phyloP scores from a whole-genome alignment of 2,888 invertebrate species.

The Pseudococcus viburni region DNA sequence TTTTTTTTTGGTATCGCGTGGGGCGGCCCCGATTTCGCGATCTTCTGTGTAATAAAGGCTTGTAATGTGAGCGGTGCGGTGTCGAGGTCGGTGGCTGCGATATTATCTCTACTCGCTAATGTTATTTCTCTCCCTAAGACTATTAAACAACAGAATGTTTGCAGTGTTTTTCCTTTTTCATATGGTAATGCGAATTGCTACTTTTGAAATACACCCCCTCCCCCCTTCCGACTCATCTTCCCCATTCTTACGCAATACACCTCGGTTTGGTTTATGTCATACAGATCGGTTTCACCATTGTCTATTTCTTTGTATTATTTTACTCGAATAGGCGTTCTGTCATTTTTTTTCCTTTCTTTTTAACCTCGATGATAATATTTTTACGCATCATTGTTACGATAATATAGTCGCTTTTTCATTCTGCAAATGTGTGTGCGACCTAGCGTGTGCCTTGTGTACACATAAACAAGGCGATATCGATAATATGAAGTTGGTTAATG shows the following conservation, averaged over 20 bases:
- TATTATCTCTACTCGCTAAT: slow-evolving; percentile 59
- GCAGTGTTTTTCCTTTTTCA: slow-evolving; percentile 60
- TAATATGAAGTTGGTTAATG: slow-evolving; percentile 31
- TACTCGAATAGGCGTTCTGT: slow-evolving; percentile 13
- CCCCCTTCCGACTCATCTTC: neutral
- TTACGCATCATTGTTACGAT: slow-evolving; percentile 13
- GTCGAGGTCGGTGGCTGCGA: neutral
- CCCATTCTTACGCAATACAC: neutral
- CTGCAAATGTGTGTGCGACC: neutral
- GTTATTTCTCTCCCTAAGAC: slow-evolving; percentile 59
- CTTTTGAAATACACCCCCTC: neutral
- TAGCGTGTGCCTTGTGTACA: neutral
- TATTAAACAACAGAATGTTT: slow-evolving; percentile 63
- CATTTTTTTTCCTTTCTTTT: neutral
- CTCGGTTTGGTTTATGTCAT: slow-evolving; percentile 43
- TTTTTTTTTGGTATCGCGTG: neutral
- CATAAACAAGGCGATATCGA: slow-evolving; percentile 32
- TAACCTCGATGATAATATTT: slow-evolving; percentile 7
- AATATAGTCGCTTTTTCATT: neutral
- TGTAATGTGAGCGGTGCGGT: neutral
- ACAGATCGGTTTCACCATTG: slow-evolving; percentile 44
- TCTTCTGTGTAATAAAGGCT: neutral
- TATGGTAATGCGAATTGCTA: slow-evolving; percentile 60
- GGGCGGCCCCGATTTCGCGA: neutral
- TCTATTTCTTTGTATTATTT: slow-evolving; percentile 52